These are phyloP conservation scores for Caenorhabditis afra DNA, from an alignment of 2,888 invertebrate species.

Conservation along the genomic window DNA sequence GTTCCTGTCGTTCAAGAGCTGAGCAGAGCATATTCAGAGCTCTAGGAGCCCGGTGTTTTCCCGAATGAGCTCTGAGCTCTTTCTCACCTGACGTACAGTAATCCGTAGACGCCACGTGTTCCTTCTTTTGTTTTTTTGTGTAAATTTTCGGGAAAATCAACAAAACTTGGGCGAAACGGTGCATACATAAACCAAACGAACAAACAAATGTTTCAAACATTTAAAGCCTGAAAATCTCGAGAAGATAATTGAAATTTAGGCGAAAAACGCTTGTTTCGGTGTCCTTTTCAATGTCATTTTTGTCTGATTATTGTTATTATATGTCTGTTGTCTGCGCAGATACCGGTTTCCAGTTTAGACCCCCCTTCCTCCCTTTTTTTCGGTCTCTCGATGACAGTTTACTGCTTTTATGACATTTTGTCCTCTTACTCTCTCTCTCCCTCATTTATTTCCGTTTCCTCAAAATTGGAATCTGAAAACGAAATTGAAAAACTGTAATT, in stretches of 20 bases:
- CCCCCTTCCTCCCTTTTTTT: too few relatives aligned
- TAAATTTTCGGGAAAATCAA: too few relatives aligned
- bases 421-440: neutral
- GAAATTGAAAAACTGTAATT: too few relatives aligned
- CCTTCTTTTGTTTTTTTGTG: too few relatives aligned
- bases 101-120: neutral
- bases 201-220: too few relatives aligned
- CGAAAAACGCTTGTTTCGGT: neutral
- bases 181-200: too few relatives aligned
- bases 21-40: too few relatives aligned
- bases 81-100: slow-evolving; percentile 3
- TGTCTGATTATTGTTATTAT: slow-evolving; percentile 38
- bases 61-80: too few relatives aligned
- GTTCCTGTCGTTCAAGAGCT: too few relatives aligned
- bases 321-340: slow-evolving; percentile 13
- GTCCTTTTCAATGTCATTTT: neutral
- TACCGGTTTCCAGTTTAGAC: slow-evolving; percentile 31
- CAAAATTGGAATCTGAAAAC: neutral
- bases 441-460: slow-evolving; percentile 18
- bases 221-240: neutral
- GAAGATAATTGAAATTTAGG: too few relatives aligned
- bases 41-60: too few relatives aligned
- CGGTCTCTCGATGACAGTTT: neutral
- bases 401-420: neutral
- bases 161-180: too few relatives aligned